Evolutionary conservation across 1,140 invertebrate species (phyloP).

Genomic region (Galleria mellonella): DNA sequence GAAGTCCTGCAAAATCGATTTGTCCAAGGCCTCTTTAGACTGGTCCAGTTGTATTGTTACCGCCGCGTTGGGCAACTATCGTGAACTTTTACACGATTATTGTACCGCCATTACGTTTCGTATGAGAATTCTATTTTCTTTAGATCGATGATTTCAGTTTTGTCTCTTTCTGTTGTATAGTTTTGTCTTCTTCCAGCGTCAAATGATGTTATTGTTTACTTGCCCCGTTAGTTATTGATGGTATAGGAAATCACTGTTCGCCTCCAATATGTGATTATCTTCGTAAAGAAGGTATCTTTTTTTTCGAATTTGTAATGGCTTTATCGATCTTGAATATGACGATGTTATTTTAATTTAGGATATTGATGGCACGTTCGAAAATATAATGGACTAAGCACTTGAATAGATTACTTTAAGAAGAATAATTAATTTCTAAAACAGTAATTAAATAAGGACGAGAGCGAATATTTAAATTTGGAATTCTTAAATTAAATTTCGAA

Average conservation of each 20-base stretch:
- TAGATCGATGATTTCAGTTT: slow-evolving; percentile 42
- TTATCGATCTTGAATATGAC: too few relatives aligned
- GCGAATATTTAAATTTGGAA: slow-evolving; percentile 12
- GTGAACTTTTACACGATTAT: slow-evolving; percentile 73
- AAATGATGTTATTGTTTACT: slow-evolving; percentile 68
- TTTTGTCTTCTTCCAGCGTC: slow-evolving; percentile 29
- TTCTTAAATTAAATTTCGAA: slow-evolving; percentile 14
- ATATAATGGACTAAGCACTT: too few relatives aligned
- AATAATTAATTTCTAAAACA: neutral
- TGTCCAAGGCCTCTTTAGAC: slow-evolving; percentile 26
- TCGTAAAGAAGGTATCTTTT: neutral
- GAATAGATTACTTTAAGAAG: too few relatives aligned
- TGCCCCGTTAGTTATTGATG: slow-evolving; percentile 52
- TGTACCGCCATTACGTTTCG: slow-evolving; percentile 64
- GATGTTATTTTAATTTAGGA: too few relatives aligned
- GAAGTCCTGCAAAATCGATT: slow-evolving; percentile 31
- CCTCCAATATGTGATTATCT: slow-evolving; percentile 45
- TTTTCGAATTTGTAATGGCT: too few relatives aligned
- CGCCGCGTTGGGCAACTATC: slow-evolving; percentile 58
- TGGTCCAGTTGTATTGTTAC: slow-evolving; percentile 53
- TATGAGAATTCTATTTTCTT: slow-evolving; percentile 73
- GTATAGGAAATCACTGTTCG: slow-evolving; percentile 42
- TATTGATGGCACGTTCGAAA: too few relatives aligned
- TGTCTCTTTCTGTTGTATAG: slow-evolving; percentile 24
- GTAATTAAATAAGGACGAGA: neutral